Evolutionary conservation across 2,113 vertebrate genomes (phyloP), one percentile per base, ranked within the genome.

Genomic region (Bolborhynchus lineola): DNA sequence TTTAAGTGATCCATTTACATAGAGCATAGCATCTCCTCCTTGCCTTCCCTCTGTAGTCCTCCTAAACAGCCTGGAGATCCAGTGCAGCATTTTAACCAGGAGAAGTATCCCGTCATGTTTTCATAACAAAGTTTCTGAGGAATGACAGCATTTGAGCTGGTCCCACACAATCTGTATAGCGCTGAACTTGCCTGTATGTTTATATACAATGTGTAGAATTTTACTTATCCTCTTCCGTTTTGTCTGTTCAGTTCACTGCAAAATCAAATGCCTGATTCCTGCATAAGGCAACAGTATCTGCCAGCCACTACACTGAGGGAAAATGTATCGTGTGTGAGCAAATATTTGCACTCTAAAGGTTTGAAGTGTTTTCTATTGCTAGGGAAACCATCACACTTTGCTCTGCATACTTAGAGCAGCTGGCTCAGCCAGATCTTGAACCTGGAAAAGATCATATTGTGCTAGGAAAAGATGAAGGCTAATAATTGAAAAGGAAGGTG

Each of bases 351-450:
- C 33, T 76, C 23, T 24, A 62, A 62, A 92, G 13, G 16, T 82
- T 96, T 84, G 86, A 81, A 86, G n/a, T 4, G 5, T 75, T 91
- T 93, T 29, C 41, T 75, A 33, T 80, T 93, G 20, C 90, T 85
- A 79, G 50, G 85, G 53, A 88, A 86, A 46, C 49, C 24, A 60
- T 49, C 69, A 25, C 1, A 2, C 49, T 70, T 87, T 70, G 17
- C 19, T 59, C 47, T 28, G 5, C 5, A 25, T 49, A 3, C 3
- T 91, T 72, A 64, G 24, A 77, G 39, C 0, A 0, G 4, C 29
- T 86, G 41, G 4, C n/a, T 90, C 3, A 1, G 50, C 42, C 59
- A 86, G 64, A 82, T 62, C 42, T 85, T 82, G 11, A 60, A 67
- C 12, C 12, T 77, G n/a, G 26, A 77, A 21, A 53, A 93, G 76